Evolutionary conservation across 2,888 invertebrate species (phyloP), one percentile per base, ranked within the genome.

Genomic region (Chrysolina haemoptera): DNA sequence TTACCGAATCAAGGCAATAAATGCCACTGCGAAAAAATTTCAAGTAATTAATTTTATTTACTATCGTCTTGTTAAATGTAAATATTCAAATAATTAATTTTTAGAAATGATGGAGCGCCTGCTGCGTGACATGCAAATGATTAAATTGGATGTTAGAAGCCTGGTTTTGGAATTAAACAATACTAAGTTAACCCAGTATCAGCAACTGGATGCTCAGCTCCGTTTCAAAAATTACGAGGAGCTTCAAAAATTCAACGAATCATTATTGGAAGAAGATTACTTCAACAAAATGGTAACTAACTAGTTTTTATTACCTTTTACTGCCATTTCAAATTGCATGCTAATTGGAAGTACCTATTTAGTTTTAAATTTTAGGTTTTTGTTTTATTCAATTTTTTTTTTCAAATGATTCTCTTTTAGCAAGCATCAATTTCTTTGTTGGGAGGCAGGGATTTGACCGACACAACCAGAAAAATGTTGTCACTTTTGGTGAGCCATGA

Each of bases 41-140:
- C 27, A 27, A 27, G 27, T 27, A 27, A 27, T 27, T 27, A 27
- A 27, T 27, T n/a, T n/a, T 1, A 27, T 35, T 35, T 35, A 35
- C 35, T 66, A 18, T 66, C 27, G 27, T 20, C 66, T 66, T 66
- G 46, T 66, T 66, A 22, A 48, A 66, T 66, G 43, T 66, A 14
- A 66, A 22, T 66, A 66, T 66, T 66, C 6, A 10, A 66, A 66
- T n/a, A 48, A 16, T 18, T 66, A 50, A 20, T 66, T 66, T 66
- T 66, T 48, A 66, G 48, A 66, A 66, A 66, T 66, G 48, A 46
- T 66, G 66, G 48, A 66, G 50, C 66, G 66, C 48, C 66, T 66
- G 48, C 20, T 66, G 18, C 66, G 66, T 50, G 66, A 66, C 48
- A 66, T 66, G 48, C 43, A 66, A 66, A 66, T 12, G 27, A 27